Percentiles rank a stretch among this genome's conserved stretches.
These are phyloP conservation scores for Hemiscyllium ocellatum DNA, from an alignment of 2,113 vertebrate species.

Conservation along the genomic window DNA sequence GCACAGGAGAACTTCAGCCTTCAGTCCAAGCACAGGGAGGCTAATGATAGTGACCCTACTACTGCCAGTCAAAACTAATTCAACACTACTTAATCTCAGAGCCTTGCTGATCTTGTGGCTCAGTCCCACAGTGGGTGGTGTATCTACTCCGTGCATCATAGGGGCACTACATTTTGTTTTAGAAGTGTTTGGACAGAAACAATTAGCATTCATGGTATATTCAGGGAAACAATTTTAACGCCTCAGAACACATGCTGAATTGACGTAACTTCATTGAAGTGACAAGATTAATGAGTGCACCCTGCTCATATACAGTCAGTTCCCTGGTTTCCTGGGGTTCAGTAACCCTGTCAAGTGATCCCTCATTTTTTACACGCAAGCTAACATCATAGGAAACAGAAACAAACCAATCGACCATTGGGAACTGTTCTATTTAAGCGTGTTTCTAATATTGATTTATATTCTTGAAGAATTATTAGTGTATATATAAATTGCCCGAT, in stretches of 20 bases:
- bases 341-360: neutral
- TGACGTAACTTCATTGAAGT: neutral
- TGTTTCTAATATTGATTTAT: neutral
- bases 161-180: neutral
- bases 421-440: neutral
- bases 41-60: neutral
- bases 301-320: neutral
- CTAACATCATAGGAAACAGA: neutral
- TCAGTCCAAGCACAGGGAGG: neutral
- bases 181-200: neutral
- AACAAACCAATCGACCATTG: neutral
- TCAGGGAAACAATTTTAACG: neutral
- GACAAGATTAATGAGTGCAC: neutral
- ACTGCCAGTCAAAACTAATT: neutral
- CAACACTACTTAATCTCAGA: neutral
- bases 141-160: neutral
- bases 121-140: neutral
- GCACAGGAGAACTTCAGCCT: neutral
- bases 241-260: neutral
- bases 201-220: slow-evolving; percentile 9
- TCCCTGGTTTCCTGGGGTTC: neutral
- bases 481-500: neutral
- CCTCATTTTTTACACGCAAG: neutral
- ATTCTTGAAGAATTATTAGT: neutral
- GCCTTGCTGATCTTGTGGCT: neutral